Conservation (phyloP, 2,888 invertebrate species). For the Papilio demoleus region DNA sequence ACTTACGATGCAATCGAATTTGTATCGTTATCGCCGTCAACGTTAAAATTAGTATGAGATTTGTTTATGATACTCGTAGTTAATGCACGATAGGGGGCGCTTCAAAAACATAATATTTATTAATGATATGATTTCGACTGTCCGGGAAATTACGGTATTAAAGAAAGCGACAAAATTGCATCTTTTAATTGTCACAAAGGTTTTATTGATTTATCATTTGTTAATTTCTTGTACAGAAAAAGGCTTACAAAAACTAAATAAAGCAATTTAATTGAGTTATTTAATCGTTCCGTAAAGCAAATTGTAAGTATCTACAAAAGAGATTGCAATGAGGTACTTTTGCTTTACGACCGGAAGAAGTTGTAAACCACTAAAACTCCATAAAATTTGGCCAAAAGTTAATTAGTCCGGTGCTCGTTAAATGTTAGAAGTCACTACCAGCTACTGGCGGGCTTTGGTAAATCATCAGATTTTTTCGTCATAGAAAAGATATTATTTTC, state of each 20-base stretch:
- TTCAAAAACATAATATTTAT: no score
- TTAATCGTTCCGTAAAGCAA: not conserved
- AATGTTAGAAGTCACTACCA: not conserved
- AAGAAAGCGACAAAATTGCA: not conserved
- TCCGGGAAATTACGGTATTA: no score
- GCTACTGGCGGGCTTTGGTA: not conserved
- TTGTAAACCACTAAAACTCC: constrained; percentile 26
- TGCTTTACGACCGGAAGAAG: constrained; percentile 24
- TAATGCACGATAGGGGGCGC: no score
- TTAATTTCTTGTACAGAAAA: no score
- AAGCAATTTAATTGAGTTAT: not conserved
- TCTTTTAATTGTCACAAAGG: no score
- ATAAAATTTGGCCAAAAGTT: constrained; percentile 31
- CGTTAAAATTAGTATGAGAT: no score
- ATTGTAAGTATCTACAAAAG: constrained; percentile 8
- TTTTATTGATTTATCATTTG: no score
- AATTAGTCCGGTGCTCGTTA: constrained; percentile 24
- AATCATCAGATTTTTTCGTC: not conserved
- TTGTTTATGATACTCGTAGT: no score
- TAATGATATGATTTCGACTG: no score
- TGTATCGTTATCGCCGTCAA: no score
- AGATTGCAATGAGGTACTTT: not conserved
- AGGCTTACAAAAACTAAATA: no score
- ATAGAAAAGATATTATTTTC: not conserved
- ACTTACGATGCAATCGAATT: no score